These are phyloP conservation scores for Menidia beryllina DNA, from an alignment of 2,113 vertebrate species.

Conservation along the genomic window DNA sequence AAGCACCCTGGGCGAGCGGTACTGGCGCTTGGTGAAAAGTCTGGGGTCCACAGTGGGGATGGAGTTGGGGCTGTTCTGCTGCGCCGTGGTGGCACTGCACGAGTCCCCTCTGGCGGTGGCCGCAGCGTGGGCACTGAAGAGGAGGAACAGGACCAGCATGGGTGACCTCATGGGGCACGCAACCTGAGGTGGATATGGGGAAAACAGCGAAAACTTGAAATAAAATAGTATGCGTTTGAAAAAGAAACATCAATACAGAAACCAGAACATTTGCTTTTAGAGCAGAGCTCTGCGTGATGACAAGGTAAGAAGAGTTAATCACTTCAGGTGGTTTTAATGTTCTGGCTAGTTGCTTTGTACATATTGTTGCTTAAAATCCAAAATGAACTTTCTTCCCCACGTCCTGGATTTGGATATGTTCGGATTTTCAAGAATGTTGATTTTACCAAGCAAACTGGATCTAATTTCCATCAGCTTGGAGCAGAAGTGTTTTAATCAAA, in stretches of 20 bases:
- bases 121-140: conserved; percentile 92
- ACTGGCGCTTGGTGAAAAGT: conserved; percentile 87
- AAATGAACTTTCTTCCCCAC: neutral
- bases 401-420: neutral
- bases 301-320: no score
- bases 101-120: conserved; percentile 85
- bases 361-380: neutral
- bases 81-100: conserved; percentile 68
- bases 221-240: neutral
- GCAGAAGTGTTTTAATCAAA: neutral
- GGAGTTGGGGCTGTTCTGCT: conserved; percentile 56
- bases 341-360: no score
- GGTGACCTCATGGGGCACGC: conserved; percentile 94
- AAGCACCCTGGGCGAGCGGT: conserved; percentile 90
- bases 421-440: neutral
- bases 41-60: conserved; percentile 90
- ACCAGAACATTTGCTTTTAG: no score
- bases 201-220: conserved; percentile 1
- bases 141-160: conserved; percentile 92
- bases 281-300: no score
- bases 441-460: neutral
- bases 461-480: neutral
- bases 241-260: no score
- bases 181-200: conserved; percentile 58
- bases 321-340: no score